Evolutionary conservation across 2,888 invertebrate species (phyloP).

Genomic region (Noctuana brunneofusca): DNA sequence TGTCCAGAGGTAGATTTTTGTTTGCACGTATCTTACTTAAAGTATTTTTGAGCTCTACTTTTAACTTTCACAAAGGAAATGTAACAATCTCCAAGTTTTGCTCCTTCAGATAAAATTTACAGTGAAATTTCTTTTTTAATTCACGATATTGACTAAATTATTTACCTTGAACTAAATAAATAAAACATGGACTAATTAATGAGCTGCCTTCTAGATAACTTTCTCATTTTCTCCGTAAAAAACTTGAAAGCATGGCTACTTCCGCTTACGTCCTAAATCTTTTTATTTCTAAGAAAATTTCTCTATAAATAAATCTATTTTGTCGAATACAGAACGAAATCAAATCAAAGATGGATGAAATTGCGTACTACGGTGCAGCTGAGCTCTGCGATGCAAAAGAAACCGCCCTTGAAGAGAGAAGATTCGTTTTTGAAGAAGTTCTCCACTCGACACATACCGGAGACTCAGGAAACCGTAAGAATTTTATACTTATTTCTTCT

Average conservation of each 20-base stretch:
- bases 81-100: not conserved
- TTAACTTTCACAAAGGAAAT: not conserved
- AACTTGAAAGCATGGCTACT: constrained; percentile 56
- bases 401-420: constrained; percentile 94
- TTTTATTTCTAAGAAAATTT: constrained; percentile 3
- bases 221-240: constrained; percentile 11
- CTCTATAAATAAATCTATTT: constrained; percentile 37
- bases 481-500: not conserved
- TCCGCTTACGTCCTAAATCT: constrained; percentile 49
- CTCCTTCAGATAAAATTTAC: not conserved
- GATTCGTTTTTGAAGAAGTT: constrained; percentile 97
- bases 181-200: not conserved
- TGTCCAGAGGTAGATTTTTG: constrained; percentile 68
- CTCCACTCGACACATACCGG: constrained; percentile 95
- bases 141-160: not conserved
- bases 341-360: constrained; percentile 98
- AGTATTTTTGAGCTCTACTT: constrained; percentile 7
- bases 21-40: constrained; percentile 61
- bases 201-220: constrained; percentile 15
- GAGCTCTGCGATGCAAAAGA: constrained; percentile 94
- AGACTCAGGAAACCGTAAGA: constrained; percentile 90
- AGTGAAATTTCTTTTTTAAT: not conserved
- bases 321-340: constrained; percentile 88
- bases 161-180: not conserved
- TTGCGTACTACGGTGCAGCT: constrained; percentile 96